phyloP scores from a whole-genome alignment of 2,888 invertebrate genomes.

The Venustoraphidia nigricollis region DNA sequence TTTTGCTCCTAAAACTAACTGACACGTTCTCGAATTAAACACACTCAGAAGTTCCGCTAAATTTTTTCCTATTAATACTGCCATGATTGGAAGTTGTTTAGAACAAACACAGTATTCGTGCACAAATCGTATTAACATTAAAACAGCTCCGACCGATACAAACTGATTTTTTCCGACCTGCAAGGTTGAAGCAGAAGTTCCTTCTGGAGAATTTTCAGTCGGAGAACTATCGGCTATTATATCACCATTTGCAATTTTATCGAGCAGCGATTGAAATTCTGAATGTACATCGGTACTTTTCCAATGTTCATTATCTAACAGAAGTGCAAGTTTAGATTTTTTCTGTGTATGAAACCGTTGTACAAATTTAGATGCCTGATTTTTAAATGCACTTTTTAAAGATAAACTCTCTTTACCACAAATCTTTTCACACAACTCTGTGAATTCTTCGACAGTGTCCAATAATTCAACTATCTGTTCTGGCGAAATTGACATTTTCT shows the following conservation, averaged over 20 bases:
- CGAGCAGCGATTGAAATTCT: conserved; percentile 76
- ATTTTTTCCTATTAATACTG: conserved; percentile 66
- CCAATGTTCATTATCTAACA: conserved; percentile 88
- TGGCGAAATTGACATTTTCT: conserved; percentile 55
- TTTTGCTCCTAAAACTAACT: conserved; percentile 90
- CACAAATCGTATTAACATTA: conserved; percentile 78
- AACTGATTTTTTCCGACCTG: conserved; percentile 37
- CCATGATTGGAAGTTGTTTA: conserved; percentile 59
- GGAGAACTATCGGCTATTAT: conserved; percentile 21
- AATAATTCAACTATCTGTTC: conserved; percentile 63
- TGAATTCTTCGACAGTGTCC: conserved; percentile 63
- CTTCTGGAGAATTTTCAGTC: conserved; percentile 17
- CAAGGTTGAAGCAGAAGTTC: conserved; percentile 17
- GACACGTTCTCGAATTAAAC: conserved; percentile 80
- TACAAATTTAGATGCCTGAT: conserved; percentile 80
- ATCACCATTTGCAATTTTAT: conserved; percentile 40
- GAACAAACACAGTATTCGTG: conserved; percentile 82
- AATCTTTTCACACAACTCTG: conserved; percentile 55
- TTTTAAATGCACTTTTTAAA: conserved; percentile 66
- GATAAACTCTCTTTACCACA: conserved; percentile 64
- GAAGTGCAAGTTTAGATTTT: conserved; percentile 65
- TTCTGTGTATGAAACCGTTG: conserved; percentile 81
- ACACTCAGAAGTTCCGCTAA: conserved; percentile 78
- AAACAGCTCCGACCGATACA: conserved; percentile 64
- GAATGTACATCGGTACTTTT: conserved; percentile 80